Evolutionary conservation across 2,888 invertebrate genomes (phyloP).

Genomic region (Gasteruption jaculator): DNA sequence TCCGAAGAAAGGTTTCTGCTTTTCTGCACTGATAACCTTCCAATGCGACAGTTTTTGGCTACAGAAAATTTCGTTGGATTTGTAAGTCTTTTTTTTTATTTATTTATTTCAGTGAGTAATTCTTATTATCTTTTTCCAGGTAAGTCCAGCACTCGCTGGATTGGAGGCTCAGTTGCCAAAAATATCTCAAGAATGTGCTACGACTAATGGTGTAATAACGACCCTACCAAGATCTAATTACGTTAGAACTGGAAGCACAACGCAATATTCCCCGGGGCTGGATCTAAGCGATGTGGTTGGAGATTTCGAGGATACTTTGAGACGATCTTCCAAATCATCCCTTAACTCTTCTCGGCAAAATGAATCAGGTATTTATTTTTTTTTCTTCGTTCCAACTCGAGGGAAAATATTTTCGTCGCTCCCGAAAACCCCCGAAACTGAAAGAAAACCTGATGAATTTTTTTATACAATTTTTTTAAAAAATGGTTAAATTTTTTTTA

Average conservation of each 20-base stretch:
- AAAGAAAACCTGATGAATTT: too few relatives aligned
- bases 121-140: constrained; percentile 27
- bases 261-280: constrained; percentile 32
- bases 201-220: constrained; percentile 30
- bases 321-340: constrained; percentile 46
- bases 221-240: constrained; percentile 30
- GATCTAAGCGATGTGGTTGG: constrained; percentile 57
- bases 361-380: constrained; percentile 19
- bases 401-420: not conserved
- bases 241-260: constrained; percentile 21
- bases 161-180: constrained; percentile 33
- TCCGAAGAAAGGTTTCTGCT: too few relatives aligned
- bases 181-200: constrained; percentile 33
- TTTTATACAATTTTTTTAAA: too few relatives aligned
- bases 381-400: not conserved
- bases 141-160: constrained; percentile 36
- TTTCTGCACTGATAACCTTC: too few relatives aligned
- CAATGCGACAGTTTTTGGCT: too few relatives aligned
- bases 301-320: constrained; percentile 68
- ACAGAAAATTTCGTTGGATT: too few relatives aligned
- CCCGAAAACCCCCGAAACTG: not conserved
- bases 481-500: too few relatives aligned
- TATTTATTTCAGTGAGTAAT: too few relatives aligned
- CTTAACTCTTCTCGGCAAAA: too few relatives aligned
- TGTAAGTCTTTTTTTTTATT: too few relatives aligned